phyloP scores from a whole-genome alignment of 2,113 vertebrate genomes.

The Stomatorhinus ivindoensis region DNA sequence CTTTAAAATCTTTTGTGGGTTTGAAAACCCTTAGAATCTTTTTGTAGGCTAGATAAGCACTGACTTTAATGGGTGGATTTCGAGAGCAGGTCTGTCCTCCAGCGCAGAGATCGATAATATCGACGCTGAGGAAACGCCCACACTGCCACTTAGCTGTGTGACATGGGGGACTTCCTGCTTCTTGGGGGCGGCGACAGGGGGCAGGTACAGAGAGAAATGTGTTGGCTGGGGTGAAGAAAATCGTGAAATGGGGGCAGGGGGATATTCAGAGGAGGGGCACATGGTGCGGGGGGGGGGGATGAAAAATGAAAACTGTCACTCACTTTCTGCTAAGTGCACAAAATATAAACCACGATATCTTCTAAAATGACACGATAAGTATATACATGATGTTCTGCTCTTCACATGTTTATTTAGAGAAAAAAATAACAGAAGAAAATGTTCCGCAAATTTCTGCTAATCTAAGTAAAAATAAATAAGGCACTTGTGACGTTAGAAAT shows the following conservation, averaged over 20 bases:
- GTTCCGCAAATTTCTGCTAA: background rate
- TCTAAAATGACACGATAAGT: background rate
- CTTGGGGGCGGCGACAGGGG: background rate
- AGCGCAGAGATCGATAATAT: background rate
- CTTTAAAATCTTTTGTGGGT: background rate
- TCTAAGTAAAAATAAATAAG: background rate
- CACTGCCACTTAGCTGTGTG: background rate
- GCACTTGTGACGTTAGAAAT: background rate
- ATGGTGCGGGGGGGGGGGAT: background rate
- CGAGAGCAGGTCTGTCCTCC: background rate
- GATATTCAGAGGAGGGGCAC: background rate
- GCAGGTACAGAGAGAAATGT: background rate
- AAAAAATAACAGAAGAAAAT: background rate
- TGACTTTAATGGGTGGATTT: background rate
- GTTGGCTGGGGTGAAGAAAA: background rate
- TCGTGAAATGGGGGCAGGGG: background rate
- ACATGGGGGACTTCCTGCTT: background rate
- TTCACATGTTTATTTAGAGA: background rate
- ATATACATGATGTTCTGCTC: background rate
- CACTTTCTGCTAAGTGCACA: background rate
- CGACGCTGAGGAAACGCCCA: background rate
- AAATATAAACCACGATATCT: background rate
- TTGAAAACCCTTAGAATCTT: background rate
- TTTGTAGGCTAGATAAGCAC: background rate
- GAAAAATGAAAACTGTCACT: background rate